These are phyloP conservation scores for Oreochromis aureus DNA, from an alignment of 2,113 vertebrate species.

Conservation along the genomic window DNA sequence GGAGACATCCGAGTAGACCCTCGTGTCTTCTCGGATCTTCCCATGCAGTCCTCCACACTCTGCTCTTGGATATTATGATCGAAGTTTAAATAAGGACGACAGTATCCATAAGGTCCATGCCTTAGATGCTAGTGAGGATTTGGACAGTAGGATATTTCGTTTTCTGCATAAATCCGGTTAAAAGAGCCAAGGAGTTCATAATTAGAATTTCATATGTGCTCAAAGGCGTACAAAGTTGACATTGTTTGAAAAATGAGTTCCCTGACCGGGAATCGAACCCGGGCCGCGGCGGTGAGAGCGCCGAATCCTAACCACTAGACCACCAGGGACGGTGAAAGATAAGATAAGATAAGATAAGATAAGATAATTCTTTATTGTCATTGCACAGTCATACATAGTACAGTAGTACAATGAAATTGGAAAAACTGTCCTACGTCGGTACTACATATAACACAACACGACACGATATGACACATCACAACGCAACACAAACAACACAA, in stretches of 20 bases:
- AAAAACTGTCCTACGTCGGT: too few relatives aligned
- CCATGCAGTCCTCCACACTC: background rate
- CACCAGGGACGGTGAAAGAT: fast-evolving
- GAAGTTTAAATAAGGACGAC: background rate
- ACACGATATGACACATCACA: too few relatives aligned
- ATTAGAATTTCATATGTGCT: background rate
- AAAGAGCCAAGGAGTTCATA: background rate
- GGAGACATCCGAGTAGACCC: background rate
- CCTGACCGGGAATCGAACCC: constrained; percentile 61
- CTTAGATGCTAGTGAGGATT: background rate
- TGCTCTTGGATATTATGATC: background rate
- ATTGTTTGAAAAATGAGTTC: background rate
- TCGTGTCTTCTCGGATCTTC: background rate
- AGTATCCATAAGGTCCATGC: background rate
- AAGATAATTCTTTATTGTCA: too few relatives aligned
- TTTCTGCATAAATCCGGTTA: background rate
- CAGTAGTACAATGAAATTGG: too few relatives aligned
- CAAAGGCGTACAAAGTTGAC: background rate
- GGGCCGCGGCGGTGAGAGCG: constrained; percentile 47
- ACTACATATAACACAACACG: too few relatives aligned
- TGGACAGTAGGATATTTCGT: background rate
- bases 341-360: too few relatives aligned
- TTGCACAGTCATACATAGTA: too few relatives aligned
- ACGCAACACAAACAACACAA: too few relatives aligned
- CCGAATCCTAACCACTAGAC: constrained; percentile 37